These are phyloP conservation scores for Piscicola geometra DNA, from an alignment of 2,888 invertebrate genomes.

Conservation along the genomic window DNA sequence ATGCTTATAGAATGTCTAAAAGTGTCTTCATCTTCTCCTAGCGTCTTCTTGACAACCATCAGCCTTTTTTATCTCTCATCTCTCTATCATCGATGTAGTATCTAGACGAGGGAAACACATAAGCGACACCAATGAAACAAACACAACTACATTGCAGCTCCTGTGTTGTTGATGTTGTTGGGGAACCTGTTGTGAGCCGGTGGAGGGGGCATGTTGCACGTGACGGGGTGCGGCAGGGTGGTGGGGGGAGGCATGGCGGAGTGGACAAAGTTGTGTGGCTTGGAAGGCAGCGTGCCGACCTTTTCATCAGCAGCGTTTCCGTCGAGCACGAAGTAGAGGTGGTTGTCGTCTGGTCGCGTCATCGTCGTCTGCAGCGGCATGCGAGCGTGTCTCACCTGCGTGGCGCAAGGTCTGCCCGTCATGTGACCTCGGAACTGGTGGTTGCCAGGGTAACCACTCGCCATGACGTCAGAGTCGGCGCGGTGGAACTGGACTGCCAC, in stretches of 20 bases:
- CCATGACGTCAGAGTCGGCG: conserved; percentile 13
- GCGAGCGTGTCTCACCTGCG: background rate
- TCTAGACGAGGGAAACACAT: no score
- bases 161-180: no score
- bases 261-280: background rate
- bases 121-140: no score
- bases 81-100: no score
- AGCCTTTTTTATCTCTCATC: no score
- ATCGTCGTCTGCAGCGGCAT: background rate
- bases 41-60: no score
- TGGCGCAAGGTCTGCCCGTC: background rate
- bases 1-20: no score
- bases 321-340: conserved; percentile 39
- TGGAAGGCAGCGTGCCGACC: background rate
- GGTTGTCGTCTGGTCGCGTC: conserved; percentile 25
- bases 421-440: background rate
- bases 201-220: conserved; percentile 2
- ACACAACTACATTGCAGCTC: no score
- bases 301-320: conserved; percentile 35
- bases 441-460: background rate
- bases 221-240: background rate
- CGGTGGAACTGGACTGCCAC: conserved; percentile 38
- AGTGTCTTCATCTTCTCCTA: no score
- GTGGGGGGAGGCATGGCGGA: background rate
- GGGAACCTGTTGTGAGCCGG: background rate